A percentile compares a stretch with the other conserved stretches of the same genome.
phyloP scores from a whole-genome alignment of 2,113 vertebrate genomes.

The Naja naja region DNA sequence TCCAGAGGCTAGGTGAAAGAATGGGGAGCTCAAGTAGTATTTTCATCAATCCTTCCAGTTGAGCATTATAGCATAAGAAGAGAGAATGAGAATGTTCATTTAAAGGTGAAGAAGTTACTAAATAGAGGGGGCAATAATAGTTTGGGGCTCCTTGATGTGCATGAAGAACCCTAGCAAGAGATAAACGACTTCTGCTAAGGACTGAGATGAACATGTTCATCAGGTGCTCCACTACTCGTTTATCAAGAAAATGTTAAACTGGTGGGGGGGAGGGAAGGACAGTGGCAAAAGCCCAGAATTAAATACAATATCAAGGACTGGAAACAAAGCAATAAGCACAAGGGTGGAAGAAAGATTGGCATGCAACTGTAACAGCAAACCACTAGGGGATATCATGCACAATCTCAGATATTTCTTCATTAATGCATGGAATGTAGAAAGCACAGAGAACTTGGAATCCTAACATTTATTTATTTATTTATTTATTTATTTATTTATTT shows the following conservation, averaged over 20 bases:
- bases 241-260: neutral
- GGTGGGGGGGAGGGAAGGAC: rapidly evolving
- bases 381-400: neutral
- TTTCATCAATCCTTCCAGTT: neutral
- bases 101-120: neutral
- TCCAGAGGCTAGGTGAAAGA: neutral
- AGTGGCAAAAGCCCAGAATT: neutral
- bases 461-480: too few species aligned
- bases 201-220: neutral
- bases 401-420: neutral
- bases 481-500: too few species aligned
- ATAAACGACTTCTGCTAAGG: neutral
- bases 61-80: neutral
- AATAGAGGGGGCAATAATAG: neutral
- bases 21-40: neutral
- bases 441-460: neutral
- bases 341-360: neutral
- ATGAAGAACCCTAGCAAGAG: neutral
- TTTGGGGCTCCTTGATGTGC: neutral
- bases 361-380: neutral
- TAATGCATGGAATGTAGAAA: neutral
- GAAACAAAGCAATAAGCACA: neutral
- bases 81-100: neutral
- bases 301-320: neutral
- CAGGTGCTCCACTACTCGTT: neutral